Evolutionary conservation across 2,797 vertebrate genomes (phyloP).

Genomic region (Lindbergichthys nudifrons): DNA sequence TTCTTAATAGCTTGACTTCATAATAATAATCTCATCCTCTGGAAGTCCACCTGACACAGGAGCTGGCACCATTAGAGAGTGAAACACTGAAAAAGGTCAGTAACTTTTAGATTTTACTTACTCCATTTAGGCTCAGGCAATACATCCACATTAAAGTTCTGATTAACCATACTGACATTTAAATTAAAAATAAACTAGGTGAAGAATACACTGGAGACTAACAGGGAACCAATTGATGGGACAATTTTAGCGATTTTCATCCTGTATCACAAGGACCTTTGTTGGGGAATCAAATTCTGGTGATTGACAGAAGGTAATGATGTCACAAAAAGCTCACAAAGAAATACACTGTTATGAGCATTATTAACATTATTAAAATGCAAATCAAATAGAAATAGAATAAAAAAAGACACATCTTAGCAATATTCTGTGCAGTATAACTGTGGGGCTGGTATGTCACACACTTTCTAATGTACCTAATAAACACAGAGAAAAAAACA

Average conservation of each 20-base stretch:
- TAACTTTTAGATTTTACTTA: constrained; percentile 17
- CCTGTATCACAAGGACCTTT: neutral
- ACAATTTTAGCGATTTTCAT: neutral
- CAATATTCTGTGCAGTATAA: neutral
- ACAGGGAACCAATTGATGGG: neutral
- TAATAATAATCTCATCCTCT: constrained; percentile 40
- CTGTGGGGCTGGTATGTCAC: too few species aligned
- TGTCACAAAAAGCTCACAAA: neutral
- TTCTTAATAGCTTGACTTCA: constrained; percentile 59
- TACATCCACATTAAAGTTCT: neutral
- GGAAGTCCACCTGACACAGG: constrained; percentile 32
- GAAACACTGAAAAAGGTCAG: constrained; percentile 39
- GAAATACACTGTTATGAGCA: neutral
- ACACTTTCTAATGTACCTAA: neutral
- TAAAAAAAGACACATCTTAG: neutral
- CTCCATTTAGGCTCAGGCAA: neutral
- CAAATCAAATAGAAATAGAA: neutral
- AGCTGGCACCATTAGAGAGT: constrained; percentile 40
- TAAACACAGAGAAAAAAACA: neutral
- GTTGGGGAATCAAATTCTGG: too few species aligned
- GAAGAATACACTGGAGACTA: neutral
- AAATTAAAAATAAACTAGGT: too few species aligned
- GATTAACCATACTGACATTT: neutral
- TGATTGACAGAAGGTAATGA: too few species aligned
- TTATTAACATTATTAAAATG: neutral